Evolutionary conservation across 2,888 invertebrate genomes (phyloP).

Genomic region (Dioctria rufipes): DNA sequence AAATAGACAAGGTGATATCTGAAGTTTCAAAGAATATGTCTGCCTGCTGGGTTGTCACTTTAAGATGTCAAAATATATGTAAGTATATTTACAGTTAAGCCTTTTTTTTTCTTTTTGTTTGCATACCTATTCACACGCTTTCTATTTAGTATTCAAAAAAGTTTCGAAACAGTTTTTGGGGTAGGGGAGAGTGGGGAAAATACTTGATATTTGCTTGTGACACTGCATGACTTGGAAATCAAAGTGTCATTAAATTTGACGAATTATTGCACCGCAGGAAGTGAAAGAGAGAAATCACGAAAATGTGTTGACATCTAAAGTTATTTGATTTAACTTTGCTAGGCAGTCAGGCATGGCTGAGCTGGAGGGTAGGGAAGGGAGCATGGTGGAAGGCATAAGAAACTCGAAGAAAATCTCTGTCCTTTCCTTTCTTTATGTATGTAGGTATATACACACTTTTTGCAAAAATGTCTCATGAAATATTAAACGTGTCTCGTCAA

Average conservation of each 20-base stretch:
- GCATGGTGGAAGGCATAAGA: neutral
- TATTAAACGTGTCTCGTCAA: conserved; percentile 53
- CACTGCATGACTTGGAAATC: conserved; percentile 33
- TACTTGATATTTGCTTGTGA: neutral
- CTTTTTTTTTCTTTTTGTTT: no score
- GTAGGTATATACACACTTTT: neutral
- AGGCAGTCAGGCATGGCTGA: neutral
- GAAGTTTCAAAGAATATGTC: no score
- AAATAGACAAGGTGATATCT: no score
- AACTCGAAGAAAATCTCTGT: neutral
- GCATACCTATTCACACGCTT: no score
- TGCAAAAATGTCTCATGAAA: conserved; percentile 43
- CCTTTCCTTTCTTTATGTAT: neutral
- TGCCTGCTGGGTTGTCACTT: no score
- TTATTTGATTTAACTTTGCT: conserved; percentile 32
- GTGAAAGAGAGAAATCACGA: conserved; percentile 16
- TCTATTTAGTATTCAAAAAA: no score
- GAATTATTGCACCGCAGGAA: conserved; percentile 38
- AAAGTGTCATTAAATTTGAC: conserved; percentile 36
- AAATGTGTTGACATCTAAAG: conserved; percentile 22
- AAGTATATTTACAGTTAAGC: no score
- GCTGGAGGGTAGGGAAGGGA: neutral
- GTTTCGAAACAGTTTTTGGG: no score
- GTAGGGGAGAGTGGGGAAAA: neutral
- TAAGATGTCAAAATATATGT: no score